These are phyloP conservation scores for Eupithecia tripunctaria DNA, from an alignment of 2,888 invertebrate species.

Conservation along the genomic window DNA sequence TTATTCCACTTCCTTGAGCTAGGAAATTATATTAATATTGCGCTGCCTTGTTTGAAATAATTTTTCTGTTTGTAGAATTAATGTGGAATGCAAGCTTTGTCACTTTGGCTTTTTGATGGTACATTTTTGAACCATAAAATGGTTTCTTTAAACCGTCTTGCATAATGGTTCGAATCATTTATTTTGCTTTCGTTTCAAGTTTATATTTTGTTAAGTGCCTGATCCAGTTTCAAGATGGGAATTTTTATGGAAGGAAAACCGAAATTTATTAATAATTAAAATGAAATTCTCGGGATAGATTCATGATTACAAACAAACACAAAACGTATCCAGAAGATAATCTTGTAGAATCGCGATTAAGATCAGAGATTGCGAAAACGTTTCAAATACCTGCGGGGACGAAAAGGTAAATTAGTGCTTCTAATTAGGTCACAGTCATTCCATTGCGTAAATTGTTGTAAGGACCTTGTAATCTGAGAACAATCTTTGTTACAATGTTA, in stretches of 20 bases:
- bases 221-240: background rate
- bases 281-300: background rate
- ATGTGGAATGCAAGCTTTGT: conserved; percentile 13
- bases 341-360: conserved; percentile 34
- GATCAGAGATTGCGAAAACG: conserved; percentile 33
- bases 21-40: conserved; percentile 76
- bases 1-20: conserved; percentile 77
- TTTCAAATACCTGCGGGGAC: conserved; percentile 42
- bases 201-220: background rate
- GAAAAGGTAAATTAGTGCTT: conserved; percentile 42
- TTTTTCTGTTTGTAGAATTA: conserved; percentile 40
- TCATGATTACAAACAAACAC: conserved; percentile 18
- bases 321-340: conserved; percentile 22
- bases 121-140: background rate
- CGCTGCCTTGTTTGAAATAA: conserved; percentile 47
- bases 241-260: background rate
- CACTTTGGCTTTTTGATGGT: conserved; percentile 10
- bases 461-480: conserved; percentile 42
- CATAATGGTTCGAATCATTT: background rate
- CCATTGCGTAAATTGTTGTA: conserved; percentile 40
- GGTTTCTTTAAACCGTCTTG: background rate
- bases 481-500: conserved; percentile 38
- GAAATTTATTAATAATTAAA: background rate
- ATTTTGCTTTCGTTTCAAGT: background rate
- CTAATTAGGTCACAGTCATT: conserved; percentile 46